Base-by-base conservation (phyloP, 2,888 invertebrate genomes). In the Dendrolimus houi region DNA sequence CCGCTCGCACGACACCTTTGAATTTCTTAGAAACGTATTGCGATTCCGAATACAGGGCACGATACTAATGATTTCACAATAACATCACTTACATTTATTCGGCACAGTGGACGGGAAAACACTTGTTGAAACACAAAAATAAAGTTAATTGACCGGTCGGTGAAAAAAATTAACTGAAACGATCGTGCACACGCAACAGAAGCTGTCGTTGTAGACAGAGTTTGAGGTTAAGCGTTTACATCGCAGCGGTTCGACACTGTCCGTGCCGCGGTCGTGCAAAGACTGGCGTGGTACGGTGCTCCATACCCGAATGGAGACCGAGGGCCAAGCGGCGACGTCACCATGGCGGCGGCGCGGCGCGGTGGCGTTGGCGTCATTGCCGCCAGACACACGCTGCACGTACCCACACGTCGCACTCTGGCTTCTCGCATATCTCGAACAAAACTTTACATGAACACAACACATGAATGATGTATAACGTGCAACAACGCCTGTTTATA, bases 191-290 rank as follows among this genome's bases (percentile, higher is more conserved):
- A 77, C 77, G 81, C 72, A 84, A 85, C 78, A 77, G 74, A 82
- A 78, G 84, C 89, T 89, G 89, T 81, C 90, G 87, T 83, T 71
- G 59, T 80, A 83, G 90, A 89, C 90, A 88, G 88, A 77, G 68
- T 79, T 70, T 70, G 72, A 80, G 77, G 72, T 85, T 85, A 81
- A 71, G 77, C 81, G 90, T 88, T 90, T 87, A 90, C 90, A 90
- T 90, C 81, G 86, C 90, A 90, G 71, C 90, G 88, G 87, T 70
- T 81, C 82, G 83, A 87, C 85, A 86, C 87, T 81, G 82, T 83
- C 80, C 78, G 88, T 85, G 87, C 85, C 87, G 87, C 86, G 85
- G 81, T 81, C 75, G 87, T 81, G 84, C 85, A 82, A 73, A 85
- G 87, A 89, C 89, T 89, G 83, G 70, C 77, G 61, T 54, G 59